Evolutionary conservation across 1,140 invertebrate genomes (phyloP).

Genomic region (Antheraea mylitta): DNA sequence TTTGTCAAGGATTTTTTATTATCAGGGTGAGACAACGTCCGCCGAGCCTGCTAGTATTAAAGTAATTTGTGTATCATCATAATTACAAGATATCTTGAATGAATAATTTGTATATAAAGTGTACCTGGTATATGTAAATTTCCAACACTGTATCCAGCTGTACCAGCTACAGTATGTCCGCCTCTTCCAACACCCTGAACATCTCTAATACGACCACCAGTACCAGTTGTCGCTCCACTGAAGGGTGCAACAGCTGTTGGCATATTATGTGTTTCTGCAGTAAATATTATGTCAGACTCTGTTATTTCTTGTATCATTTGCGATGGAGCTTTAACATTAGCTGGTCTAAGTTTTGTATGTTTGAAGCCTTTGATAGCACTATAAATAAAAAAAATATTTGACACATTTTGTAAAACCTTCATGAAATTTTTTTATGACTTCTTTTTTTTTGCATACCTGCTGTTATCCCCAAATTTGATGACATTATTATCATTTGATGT

Average conservation of each 20-base stretch:
- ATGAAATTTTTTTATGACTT: not conserved
- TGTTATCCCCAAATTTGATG: slow-evolving; percentile 98
- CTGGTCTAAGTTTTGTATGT: slow-evolving; percentile 83
- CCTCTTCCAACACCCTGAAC: slow-evolving; percentile 96
- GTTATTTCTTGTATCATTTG: slow-evolving; percentile 79
- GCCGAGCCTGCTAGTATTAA: too few relatives aligned
- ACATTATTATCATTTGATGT: slow-evolving; percentile 95
- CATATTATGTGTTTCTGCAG: slow-evolving; percentile 99
- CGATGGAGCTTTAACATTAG: slow-evolving; percentile 81
- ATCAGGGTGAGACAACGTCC: too few relatives aligned
- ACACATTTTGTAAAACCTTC: not conserved
- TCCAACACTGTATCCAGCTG: slow-evolving; percentile 97
- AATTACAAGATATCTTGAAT: too few relatives aligned
- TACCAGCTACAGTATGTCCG: slow-evolving; percentile 95
- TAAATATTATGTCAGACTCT: slow-evolving; percentile 97
- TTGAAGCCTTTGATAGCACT: slow-evolving; percentile 94
- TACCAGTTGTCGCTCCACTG: slow-evolving; percentile 98
- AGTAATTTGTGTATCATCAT: too few relatives aligned
- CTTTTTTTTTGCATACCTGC: slow-evolving; percentile 81
- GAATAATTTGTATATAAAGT: slow-evolving; percentile 9
- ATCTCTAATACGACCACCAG: slow-evolving; percentile 96
- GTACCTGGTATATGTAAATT: slow-evolving; percentile 93
- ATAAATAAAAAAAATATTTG: slow-evolving; percentile 42
- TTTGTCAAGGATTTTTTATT: too few relatives aligned
- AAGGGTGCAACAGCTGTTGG: slow-evolving; percentile 96